Base-by-base conservation (phyloP, 2,888 invertebrate genomes). In the Crepidodera aurea region DNA sequence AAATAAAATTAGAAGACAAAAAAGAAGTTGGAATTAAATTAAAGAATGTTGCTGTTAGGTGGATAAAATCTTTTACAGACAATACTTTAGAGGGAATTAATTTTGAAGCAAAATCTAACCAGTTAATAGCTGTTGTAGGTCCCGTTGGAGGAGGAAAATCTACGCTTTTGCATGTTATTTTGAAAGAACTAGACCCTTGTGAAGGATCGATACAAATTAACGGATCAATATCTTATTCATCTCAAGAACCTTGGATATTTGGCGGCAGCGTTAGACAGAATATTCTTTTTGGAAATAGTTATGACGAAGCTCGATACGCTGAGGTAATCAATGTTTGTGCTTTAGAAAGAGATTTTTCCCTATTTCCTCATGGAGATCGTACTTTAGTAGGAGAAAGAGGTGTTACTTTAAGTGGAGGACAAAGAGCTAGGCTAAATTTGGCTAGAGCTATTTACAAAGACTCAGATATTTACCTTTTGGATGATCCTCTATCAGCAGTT, bases 401-500 rank as follows among this genome's bases (percentile, higher is more conserved):
- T 10, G 55, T 46, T 8, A 19, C 55, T 8, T 29, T 63, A 32
- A 90, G 89, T 76, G 91, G 87, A 76, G 92, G 94, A 2, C 95
- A 95, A 78, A 89, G 91, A 68, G 94, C 95, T 0, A 86, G 96
- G 66, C 90, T 96, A 54, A 93, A 92, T 54, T 84, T 96, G 37
- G 94, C 93, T 0, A 86, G 95, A 67, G 90, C 93, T 0, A 87
- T 94, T 1, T 95, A 94, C 80, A 88, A 89, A 44, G 87, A 93
- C 59, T 88, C 92, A 0, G 92, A 93, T 66, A 89, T 95, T 64
- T 95, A 93, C 76, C 81, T 95, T 7, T 82, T 96, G 51, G 95
- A 96, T 78, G 95, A 96, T 82, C 95, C 95, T 0, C 82, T 96
- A 16, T 90, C 93, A 65, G 94, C 95, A 0, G 94, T 95, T 5